Base-by-base conservation (phyloP, 1,140 invertebrate species). In the Drosophila azteca region DNA sequence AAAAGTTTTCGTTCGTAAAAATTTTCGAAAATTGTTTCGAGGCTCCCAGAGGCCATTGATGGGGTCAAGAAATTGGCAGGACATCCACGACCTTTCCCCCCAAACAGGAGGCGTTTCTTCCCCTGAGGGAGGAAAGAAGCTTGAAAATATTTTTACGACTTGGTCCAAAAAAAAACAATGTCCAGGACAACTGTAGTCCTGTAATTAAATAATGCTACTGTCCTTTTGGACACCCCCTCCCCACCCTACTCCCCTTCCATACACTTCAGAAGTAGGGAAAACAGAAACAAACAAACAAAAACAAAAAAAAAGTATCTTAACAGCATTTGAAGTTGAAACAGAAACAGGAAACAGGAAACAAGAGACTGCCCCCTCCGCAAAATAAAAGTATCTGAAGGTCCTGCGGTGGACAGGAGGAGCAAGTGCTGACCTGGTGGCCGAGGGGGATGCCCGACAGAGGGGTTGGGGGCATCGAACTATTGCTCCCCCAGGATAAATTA, bases 401-500 rank as follows among this genome's bases (percentile, higher is more conserved):
- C 53, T 44, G 59, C 43, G 20, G 24, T 46, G 50, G 17, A 43
- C 55, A 55, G 43, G 20, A 24, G 20, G 31, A 61, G 29, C 17
- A 15, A 46, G 58, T 53, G 43, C 17, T 41, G 63, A 66, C 48
- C 57, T 49, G 46, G 31, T 22, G 8, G 15, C 17, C 6, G 50
- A n/a, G 46, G 46, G 49, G 76, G 73, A 64, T 68, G 61, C 67
- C 57, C 61, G 79, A 74, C 73, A 67, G 54, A 49, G 35, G 26
- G 15, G 50, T n/a, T 52, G 52, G 41, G 46, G 46, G 61, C 81
- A 76, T 54, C 73, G 64, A 85, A 85, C 82, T 85, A 87, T 87
- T 79, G 83, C 82, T 87, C 82, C 82, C 82, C 64, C 63, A 87
- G 82, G 82, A 87, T 87, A 88, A 87, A 87, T 87, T 87, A 87